Evolutionary conservation across 2,113 vertebrate species (phyloP), one percentile per base, ranked within the genome.

Genomic region (Lates calcarifer): DNA sequence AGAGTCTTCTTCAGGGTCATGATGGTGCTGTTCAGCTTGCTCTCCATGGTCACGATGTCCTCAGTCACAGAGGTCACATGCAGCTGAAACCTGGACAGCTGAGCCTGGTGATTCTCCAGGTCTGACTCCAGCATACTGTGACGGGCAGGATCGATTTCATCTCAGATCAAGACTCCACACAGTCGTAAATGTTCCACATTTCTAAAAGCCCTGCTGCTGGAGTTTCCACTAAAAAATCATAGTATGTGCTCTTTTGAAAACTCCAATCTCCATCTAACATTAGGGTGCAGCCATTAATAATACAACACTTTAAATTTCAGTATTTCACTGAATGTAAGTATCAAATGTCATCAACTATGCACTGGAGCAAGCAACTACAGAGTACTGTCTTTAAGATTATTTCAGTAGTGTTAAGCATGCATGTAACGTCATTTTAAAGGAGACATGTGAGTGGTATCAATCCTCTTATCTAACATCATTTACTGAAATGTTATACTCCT

Each of bases 41-140:
- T 66, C 84, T 90, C 88, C 84, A 87, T 85, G 57, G 4, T 58
- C 11, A 17, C 6, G 28, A 88, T 83, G 11, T 84, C 74, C n/a
- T 87, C 41, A 0, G 61, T 74, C 62, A 87, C 86, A 1, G 63
- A 87, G 57, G 22, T 74, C 31, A 61, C 62, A 2, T 91, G 88
- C 6, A 81, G 37, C 62, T 90, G 81, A 67, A 90, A 90, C 81
- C 82, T 81, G 79, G 81, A 79, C 79, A 91, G 76, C 84, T 90
- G 86, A 58, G 88, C 88, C 67, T 79, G 29, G n/a, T 55, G 79
- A 62, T 88, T 91, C 81, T 85, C 84, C 82, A 91, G 70, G 53
- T 91, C 83, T 1, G 84, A 81, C 53, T 85, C 90, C 84, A 91
- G 55, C 81, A 85, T 35, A 4, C 87, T 91, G 81, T 13, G 47